Evolutionary conservation across 2,797 vertebrate genomes (phyloP), one percentile per base, ranked within the genome.

Genomic region (Pampus argenteus): DNA sequence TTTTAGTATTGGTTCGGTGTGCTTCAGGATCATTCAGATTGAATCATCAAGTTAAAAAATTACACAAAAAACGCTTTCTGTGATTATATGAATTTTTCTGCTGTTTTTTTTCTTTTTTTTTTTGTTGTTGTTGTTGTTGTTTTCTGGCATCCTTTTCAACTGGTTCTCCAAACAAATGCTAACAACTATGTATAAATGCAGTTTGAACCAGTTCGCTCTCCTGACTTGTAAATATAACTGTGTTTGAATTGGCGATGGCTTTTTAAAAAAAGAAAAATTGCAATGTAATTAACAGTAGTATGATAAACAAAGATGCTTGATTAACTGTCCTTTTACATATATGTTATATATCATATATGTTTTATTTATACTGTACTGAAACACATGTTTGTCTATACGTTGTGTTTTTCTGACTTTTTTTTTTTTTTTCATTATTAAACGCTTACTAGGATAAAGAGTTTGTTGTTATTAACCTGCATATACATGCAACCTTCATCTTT

Each of bases 371-470:
- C 70, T 72, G 67, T 90, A 56, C 52, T 74, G 65, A 38, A 78
- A 85, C 69, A 64, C 28, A 60, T 23, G 9, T 78, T 55, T 76
- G 73, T 84, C 65, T 79, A 58, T 78, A 66, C 69, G 51, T 64
- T 85, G 73, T 86, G 78, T 88, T 79, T 57, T 76, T 82, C 79
- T 81, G 63, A 78, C 48, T 64, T 80, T 61, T 88, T 83, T 78
- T 88, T 83, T 78, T 71, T 42, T 74, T 86, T 86, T 81, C 74
- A 70, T 78, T 67, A 94, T 88, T 94, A 94, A 94, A 94, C 64
- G 57, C 66, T 84, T 80, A 74, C 55, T 70, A 82, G 66, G 67
- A 81, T 61, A 71, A 62, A 63, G 2, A 29, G 3, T 54, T 36
- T 36, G 3, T 17, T 47, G 44, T 60, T 47, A 0, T 44, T 26